Base-by-base conservation (phyloP, 1,140 invertebrate species). In the Notospermus geniculatus region DNA sequence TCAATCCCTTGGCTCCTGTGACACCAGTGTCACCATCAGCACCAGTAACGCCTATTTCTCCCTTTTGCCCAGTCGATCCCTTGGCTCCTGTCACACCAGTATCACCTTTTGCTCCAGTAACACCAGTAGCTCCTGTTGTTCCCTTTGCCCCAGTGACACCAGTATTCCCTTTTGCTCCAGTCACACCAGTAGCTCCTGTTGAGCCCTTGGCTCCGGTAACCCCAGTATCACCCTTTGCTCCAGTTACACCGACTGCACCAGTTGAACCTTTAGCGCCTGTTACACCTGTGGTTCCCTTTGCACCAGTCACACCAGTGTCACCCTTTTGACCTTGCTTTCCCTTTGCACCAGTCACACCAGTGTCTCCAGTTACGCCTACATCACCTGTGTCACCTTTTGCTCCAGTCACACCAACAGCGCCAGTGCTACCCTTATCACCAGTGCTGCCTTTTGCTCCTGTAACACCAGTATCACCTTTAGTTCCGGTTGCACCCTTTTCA, bases 1-100 rank as follows among this genome's bases (percentile, higher is more conserved):
- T 71, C 15, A 71, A 63, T 25, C 80, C 80, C 60, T 71, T 71
- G 52, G 71, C 64, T 55, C 80, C 79, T 29, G 60, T 54, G 2
- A 39, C 55, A 54, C 62, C 60, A 30, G 64, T 27, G 22, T 46
- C 23, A 29, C 62, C 62, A n/a, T 25, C 52, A n/a, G 36, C n/a
- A 11, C 63, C 63, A 5, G 50, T 45, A 19, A 45, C 43, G 15
- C 63, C 63, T 55, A 43, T 23, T 22, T 22, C 39, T 2, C 63
- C 63, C 39, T 2, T 7, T 1, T 45, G 4, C 1, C 63, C 63
- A n/a, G 22, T 22, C 29, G 53, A 22, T 2, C 63, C 63, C 22
- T 30, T 43, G 13, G 39, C 22, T 22, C 63, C 63, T 32, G 29
- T 23, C 22, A 52, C 30, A 5, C 80, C 80, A 28, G 71, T 66